A percentile compares a stretch with the other conserved stretches of the same genome.
Conservation (phyloP, 1,140 invertebrate genomes). For the Penaeus chinensis region DNA sequence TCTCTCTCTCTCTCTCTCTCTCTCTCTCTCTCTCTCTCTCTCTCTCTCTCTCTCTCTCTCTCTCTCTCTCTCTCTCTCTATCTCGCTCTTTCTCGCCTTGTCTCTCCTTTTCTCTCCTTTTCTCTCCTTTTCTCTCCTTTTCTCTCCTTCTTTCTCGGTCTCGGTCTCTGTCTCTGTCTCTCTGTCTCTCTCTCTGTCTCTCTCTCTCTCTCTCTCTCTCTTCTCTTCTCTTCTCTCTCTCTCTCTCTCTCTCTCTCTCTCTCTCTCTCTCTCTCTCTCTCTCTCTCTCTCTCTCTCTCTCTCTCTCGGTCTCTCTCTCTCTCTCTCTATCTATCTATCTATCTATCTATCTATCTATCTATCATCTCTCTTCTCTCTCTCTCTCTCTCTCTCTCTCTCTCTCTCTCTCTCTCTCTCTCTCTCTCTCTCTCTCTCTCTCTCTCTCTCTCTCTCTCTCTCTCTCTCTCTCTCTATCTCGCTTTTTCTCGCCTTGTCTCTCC, state of each 20-base stretch:
- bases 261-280: slow-evolving; percentile 1
- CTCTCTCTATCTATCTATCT: no score
- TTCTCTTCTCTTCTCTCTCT: no score
- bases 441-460: no score
- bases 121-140: neutral
- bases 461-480: neutral
- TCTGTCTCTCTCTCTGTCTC: neutral
- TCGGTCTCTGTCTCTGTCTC: no score
- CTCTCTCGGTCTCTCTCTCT: no score
- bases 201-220: slow-evolving; percentile 2
- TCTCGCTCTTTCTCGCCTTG: no score
- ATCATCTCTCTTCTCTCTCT: no score
- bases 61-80: no score
- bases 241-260: slow-evolving; percentile 1
- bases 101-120: slow-evolving; percentile 1
- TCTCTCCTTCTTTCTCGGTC: no score
- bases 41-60: neutral
- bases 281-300: neutral
- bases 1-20: neutral
- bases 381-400: neutral
- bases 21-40: neutral
- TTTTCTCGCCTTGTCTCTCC: neutral
- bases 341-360: no score
- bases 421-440: neutral
- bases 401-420: neutral